Percentiles rank a stretch among this genome's conserved stretches.
Evolutionary conservation across 2,888 invertebrate genomes (phyloP).

Genomic region (Netelia virgata): DNA sequence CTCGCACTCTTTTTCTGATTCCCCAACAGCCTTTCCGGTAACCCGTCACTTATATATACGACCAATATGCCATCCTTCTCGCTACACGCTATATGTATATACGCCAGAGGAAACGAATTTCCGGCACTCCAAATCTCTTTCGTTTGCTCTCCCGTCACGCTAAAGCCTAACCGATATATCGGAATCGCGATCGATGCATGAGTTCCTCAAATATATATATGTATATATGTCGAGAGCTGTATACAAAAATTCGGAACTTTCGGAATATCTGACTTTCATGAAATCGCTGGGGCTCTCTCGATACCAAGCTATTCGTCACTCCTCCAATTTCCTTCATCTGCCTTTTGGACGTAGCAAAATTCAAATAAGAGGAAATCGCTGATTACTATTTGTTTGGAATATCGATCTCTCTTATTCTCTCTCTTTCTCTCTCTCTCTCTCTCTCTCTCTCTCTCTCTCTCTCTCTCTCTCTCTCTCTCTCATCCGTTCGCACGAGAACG

Average conservation of each 20-base stretch:
- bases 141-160: conserved; percentile 60
- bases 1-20: conserved; percentile 18
- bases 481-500: neutral
- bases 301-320: conserved; percentile 10
- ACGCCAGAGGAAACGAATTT: conserved; percentile 63
- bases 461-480: too few species aligned
- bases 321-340: neutral
- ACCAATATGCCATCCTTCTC: conserved; percentile 40
- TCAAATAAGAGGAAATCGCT: conserved; percentile 4
- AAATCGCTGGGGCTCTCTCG: conserved; percentile 4
- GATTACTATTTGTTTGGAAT: conserved; percentile 5
- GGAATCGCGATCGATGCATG: conserved; percentile 46
- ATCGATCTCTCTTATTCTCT: too few species aligned
- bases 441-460: too few species aligned
- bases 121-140: conserved; percentile 64
- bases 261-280: conserved; percentile 39
- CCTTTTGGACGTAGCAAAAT: neutral
- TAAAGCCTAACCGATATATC: conserved; percentile 60
- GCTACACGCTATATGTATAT: conserved; percentile 8
- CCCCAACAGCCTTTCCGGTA: conserved; percentile 50
- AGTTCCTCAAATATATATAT: conserved; percentile 5
- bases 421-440: too few species aligned
- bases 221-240: neutral
- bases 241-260: conserved; percentile 53
- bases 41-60: conserved; percentile 52